Evolutionary conservation across 1,140 invertebrate genomes (phyloP).

Genomic region (Bombus cullumanus): DNA sequence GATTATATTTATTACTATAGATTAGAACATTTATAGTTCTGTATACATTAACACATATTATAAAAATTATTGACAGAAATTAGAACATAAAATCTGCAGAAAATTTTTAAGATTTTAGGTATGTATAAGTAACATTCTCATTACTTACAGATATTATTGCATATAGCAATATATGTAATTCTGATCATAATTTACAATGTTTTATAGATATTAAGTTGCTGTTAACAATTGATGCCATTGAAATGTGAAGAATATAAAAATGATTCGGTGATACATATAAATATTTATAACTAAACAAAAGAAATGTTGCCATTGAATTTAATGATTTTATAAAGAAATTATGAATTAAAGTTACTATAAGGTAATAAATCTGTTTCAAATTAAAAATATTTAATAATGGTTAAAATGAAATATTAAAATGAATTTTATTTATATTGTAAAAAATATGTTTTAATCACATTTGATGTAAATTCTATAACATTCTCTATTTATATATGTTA

Average conservation of each 20-base stretch:
- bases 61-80: background rate
- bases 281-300: slow-evolving; percentile 13
- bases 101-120: slow-evolving; percentile 11
- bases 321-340: slow-evolving; percentile 17
- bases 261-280: slow-evolving; percentile 6
- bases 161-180: slow-evolving; percentile 10
- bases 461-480: background rate
- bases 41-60: background rate
- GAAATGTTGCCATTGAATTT: slow-evolving; percentile 18
- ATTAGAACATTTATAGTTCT: slow-evolving; percentile 4
- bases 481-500: slow-evolving; percentile 15
- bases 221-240: slow-evolving; percentile 8
- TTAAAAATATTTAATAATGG: background rate
- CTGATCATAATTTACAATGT: background rate
- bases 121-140: slow-evolving; percentile 4
- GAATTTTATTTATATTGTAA: slow-evolving; percentile 15
- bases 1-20: background rate
- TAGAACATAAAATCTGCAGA: slow-evolving; percentile 27
- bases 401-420: background rate
- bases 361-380: slow-evolving; percentile 14
- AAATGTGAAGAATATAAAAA: background rate
- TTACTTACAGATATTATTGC: slow-evolving; percentile 18
- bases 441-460: slow-evolving; percentile 10
- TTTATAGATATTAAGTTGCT: slow-evolving; percentile 8
- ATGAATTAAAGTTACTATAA: background rate